Base-by-base conservation (phyloP, 1,140 invertebrate genomes). In the Ectropis grisescens region DNA sequence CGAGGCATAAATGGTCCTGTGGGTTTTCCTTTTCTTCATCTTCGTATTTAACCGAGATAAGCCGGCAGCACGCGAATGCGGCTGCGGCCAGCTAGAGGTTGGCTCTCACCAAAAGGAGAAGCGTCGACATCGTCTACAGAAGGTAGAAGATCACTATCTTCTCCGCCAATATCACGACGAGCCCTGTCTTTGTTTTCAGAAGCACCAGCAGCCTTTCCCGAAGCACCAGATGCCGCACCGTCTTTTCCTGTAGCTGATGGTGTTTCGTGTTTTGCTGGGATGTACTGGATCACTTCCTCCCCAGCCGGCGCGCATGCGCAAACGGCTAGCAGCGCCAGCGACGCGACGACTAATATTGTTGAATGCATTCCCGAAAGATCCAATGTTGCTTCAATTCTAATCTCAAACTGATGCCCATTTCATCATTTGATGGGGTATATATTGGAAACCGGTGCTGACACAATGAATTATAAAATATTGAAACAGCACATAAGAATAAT, bases 211-310 rank as follows among this genome's bases (percentile, higher is more conserved):
- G 14, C 53, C 49, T 36, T 50, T 52, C 1, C 75, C 75, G 32
- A 58, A 80, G 61, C 71, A 75, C 59, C 67, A 68, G 64, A 80
- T 13, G 16, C 53, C 59, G 51, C 57, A 66, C 11, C 65, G 46
- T 50, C 53, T 61, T 53, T 72, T 71, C 48, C 62, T 61, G 56
- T 80, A 80, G 47, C 61, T 75, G 58, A 76, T 48, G 57, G 75
- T 80, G 52, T 80, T 75, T 28, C 51, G 30, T 44, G 66, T 41
- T 24, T 46, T 59, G 62, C 74, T 75, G 32, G 69, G 41, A 76
- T 74, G 51, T 67, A 60, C 47, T 76, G 59, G 50, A 76, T 76
- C 55, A 65, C 61, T 35, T 70, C 70, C 44, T 41, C 38, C 12
- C 45, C 57, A 30, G 33, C 43, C 34, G 71, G 74, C 30, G 65